These are phyloP conservation scores for Linurgus olivaceus DNA, from an alignment of 2,797 vertebrate genomes.

Conservation along the genomic window DNA sequence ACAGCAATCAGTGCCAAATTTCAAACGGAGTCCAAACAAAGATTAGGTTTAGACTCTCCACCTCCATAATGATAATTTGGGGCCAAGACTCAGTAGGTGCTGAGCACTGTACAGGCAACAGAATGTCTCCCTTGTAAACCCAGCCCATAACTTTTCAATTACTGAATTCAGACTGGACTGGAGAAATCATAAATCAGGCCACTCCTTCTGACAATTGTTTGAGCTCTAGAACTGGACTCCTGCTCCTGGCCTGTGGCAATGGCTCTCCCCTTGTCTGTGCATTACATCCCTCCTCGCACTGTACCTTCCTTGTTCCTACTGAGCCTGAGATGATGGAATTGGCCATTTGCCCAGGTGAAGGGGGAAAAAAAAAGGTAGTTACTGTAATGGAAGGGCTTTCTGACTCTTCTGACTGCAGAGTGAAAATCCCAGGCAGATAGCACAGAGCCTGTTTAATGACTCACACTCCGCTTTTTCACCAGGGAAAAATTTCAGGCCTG, in stretches of 20 bases:
- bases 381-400: conserved; percentile 64
- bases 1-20: background rate
- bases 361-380: background rate
- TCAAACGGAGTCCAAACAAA: background rate
- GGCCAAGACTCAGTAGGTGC: background rate
- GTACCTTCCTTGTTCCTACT: conserved; percentile 36
- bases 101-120: background rate
- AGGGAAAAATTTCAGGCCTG: conserved; percentile 65
- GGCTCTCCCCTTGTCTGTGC: background rate
- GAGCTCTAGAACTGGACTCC: background rate
- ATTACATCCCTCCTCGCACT: background rate
- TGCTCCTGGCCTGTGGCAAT: background rate
- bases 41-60: background rate
- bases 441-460: conserved; percentile 44
- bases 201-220: background rate
- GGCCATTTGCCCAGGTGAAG: conserved; percentile 29
- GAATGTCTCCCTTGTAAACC: background rate
- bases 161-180: background rate
- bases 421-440: conserved; percentile 68
- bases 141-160: background rate
- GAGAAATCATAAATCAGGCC: background rate
- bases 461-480: conserved; percentile 53
- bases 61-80: background rate
- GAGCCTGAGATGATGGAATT: conserved; percentile 40
- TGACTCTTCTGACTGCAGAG: conserved; percentile 51